Percentiles rank a stretch among this genome's conserved stretches.
Conservation (phyloP, 2,888 invertebrate species). For the Epirrita christyi region DNA sequence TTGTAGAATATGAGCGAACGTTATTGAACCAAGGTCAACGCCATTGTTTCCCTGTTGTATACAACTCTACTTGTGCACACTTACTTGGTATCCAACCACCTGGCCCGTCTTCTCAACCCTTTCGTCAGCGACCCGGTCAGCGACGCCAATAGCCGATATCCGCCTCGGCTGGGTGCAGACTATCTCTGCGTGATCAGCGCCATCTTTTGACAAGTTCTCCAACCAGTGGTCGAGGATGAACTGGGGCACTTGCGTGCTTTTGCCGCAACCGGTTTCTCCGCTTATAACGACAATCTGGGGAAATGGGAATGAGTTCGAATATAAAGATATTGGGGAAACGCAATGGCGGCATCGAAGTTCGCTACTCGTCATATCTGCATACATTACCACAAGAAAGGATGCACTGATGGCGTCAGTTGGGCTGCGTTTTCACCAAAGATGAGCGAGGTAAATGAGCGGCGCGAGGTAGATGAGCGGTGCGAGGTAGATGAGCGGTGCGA, state of each 20-base stretch:
- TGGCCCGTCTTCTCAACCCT: constrained; percentile 91
- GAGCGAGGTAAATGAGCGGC: too few species aligned
- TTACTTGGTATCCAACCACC: constrained; percentile 90
- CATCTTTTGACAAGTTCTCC: constrained; percentile 78
- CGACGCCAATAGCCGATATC: constrained; percentile 96
- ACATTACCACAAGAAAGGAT: too few species aligned
- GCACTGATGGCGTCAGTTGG: too few species aligned
- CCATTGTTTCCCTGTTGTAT: not conserved
- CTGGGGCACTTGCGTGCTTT: constrained; percentile 96
- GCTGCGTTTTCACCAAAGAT: too few species aligned
- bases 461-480: too few species aligned
- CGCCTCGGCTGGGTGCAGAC: constrained; percentile 96
- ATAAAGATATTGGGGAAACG: too few species aligned
- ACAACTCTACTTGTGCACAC: not conserved
- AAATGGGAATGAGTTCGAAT: too few species aligned
- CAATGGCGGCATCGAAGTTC: too few species aligned
- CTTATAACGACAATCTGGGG: constrained; percentile 88
- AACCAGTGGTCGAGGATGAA: constrained; percentile 96
- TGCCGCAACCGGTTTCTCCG: constrained; percentile 94
- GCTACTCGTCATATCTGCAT: too few species aligned
- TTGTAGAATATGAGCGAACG: too few species aligned
- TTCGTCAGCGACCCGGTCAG: constrained; percentile 95
- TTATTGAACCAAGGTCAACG: not conserved
- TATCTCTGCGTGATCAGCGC: constrained; percentile 90
- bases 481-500: too few species aligned